These are phyloP conservation scores for Neodiprion virginianus DNA, from an alignment of 1,140 invertebrate species.

Conservation along the genomic window DNA sequence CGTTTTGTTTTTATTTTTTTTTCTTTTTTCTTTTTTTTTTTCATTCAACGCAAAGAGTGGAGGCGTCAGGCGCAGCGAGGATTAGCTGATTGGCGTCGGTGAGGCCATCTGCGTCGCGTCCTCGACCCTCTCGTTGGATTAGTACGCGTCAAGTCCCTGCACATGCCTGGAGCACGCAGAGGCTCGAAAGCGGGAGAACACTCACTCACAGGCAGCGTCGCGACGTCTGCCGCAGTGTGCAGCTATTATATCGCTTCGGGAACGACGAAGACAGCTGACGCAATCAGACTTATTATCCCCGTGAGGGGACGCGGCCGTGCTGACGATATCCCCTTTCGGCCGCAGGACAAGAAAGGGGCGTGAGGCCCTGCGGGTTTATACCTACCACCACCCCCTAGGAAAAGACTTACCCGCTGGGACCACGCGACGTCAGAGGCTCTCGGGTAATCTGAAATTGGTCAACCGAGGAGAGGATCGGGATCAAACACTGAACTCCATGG, in stretches of 20 bases:
- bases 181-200: background rate
- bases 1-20: background rate
- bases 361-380: background rate
- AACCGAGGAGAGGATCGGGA: conserved; percentile 4
- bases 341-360: conserved; percentile 14
- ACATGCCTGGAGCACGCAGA: conserved; percentile 35
- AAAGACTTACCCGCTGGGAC: background rate
- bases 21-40: conserved; percentile 8
- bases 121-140: conserved; percentile 30
- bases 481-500: background rate
- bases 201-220: no score
- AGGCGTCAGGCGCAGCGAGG: conserved; percentile 27
- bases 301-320: conserved; percentile 7
- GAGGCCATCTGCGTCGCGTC: conserved; percentile 40
- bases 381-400: background rate
- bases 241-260: no score
- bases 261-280: conserved; percentile 34
- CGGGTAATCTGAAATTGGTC: conserved; percentile 8
- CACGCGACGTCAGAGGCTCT: background rate
- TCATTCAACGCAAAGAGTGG: conserved; percentile 2
- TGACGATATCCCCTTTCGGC: conserved; percentile 11
- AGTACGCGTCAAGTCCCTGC: conserved; percentile 34
- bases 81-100: conserved; percentile 46
- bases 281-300: conserved; percentile 42
- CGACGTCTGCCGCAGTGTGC: no score